Base-by-base conservation (phyloP, 2,888 invertebrate species). In the Drosophila acutilabella region DNA sequence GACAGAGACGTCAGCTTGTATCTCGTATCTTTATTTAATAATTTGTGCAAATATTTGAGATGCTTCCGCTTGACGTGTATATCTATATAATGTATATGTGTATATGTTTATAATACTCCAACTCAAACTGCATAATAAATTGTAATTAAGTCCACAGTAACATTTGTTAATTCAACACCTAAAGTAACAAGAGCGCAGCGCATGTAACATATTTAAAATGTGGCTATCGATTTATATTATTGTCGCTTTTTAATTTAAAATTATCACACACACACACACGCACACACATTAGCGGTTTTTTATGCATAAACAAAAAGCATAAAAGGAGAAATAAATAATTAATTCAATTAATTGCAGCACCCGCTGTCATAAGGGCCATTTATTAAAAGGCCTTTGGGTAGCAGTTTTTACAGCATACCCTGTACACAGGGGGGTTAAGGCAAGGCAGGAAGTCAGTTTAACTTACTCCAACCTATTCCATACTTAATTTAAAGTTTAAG, bases 1-100 rank as follows among this genome's bases (percentile, higher is more conserved):
- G 41, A 23, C 59, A 66, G 45, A 64, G 30, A n/a, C 44, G 51
- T 62, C 64, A 45, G 56, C 7, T 51, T 41, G 44, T 45, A 62
- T 58, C 52, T 69, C 40, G 44, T 45, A 62, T 61, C 52, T 69
- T 71, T 67, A 57, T 72, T 85, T 76, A 73, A 85, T 79, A 85
- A 81, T 71, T 81, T 78, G 54, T 53, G 71, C 68, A 85, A 81
- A 85, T 85, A 80, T 82, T 85, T 81, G 67, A 81, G 42, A 48
- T 62, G 42, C 26, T 51, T 10, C 45, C 33, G 26, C 42, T 33
- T 4, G 36, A 33, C 20, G n/a, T 42, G 30, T 30, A 8, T 8
- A 42, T 18, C 13, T 50, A 40, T 30, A 62, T 40, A 47, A 40
- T 6, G 33, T 30, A 30, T 30, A 7, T 30, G 14, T 26, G 45